Percentiles rank a stretch among this genome's conserved stretches.
Evolutionary conservation across 92 coral and sea anemone genomes (phyloP).

Genomic region (Zoanthus sociatus): DNA sequence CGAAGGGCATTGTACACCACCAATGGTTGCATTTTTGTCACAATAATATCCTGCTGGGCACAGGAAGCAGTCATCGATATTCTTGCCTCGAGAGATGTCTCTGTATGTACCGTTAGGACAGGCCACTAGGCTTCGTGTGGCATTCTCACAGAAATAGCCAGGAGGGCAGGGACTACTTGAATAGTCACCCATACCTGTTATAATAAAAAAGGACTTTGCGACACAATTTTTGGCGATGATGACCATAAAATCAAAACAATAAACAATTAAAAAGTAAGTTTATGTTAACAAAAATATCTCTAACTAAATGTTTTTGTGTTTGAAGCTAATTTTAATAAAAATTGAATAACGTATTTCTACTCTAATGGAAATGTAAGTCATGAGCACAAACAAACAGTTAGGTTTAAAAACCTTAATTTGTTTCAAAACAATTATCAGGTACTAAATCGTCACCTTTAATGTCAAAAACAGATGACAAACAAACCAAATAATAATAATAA

Average conservation of each 20-base stretch:
- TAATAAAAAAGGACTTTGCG: background rate
- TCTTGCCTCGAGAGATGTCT: slow-evolving; percentile 76
- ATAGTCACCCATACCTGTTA: slow-evolving; percentile 76
- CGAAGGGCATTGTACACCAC: slow-evolving; percentile 80
- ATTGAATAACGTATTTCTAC: too few relatives aligned
- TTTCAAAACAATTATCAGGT: too few relatives aligned
- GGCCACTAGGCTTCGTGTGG: slow-evolving; percentile 77
- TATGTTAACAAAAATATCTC: too few relatives aligned
- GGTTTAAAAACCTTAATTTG: too few relatives aligned
- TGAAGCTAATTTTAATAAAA: too few relatives aligned
- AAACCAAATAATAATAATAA: too few relatives aligned
- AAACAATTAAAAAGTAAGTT: background rate
- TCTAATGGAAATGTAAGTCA: too few relatives aligned
- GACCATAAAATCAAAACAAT: background rate
- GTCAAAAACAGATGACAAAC: too few relatives aligned
- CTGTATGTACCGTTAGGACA: slow-evolving; percentile 96
- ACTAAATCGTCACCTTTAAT: too few relatives aligned
- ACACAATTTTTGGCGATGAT: too few relatives aligned
- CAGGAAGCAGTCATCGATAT: slow-evolving; percentile 81
- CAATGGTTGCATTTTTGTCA: slow-evolving; percentile 80
- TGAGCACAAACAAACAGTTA: too few relatives aligned
- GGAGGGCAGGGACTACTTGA: slow-evolving; percentile 90
- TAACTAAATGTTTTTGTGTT: too few relatives aligned
- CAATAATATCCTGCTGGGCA: slow-evolving; percentile 93
- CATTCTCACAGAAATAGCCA: slow-evolving; percentile 85